A percentile compares a stretch with the other conserved stretches of the same genome.
These are phyloP conservation scores for Alviniconcha strummeri DNA, from an alignment of 2,888 invertebrate species.

Conservation along the genomic window DNA sequence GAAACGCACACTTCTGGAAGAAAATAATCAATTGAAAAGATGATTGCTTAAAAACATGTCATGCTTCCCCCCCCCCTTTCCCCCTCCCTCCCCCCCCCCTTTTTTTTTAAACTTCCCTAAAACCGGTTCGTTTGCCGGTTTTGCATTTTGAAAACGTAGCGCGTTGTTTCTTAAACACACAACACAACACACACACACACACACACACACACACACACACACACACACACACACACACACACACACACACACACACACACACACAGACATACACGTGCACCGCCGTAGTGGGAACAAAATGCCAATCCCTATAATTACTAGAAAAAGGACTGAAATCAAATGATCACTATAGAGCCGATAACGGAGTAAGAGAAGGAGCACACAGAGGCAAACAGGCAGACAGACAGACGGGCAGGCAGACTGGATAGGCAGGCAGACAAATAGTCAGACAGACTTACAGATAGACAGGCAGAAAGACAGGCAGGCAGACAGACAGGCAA, in stretches of 20 bases:
- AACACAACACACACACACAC: neutral
- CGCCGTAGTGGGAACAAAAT: neutral
- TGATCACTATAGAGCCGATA: neutral
- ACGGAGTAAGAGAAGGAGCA: neutral
- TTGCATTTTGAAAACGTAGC: neutral
- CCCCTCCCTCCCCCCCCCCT: no score
- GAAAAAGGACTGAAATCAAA: neutral
- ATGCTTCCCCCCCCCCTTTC: neutral
- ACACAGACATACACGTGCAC: neutral
- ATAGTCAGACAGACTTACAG: neutral
- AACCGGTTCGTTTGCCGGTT: neutral
- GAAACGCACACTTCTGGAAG: neutral
- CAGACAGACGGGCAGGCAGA: neutral
- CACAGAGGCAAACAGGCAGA: neutral
- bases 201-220: conserved; percentile 5
- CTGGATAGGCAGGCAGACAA: neutral
- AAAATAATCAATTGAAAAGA: neutral
- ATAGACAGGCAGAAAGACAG: no score
- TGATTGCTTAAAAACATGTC: neutral
- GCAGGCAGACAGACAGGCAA: no score
- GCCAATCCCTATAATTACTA: neutral
- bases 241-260: neutral
- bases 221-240: conserved; percentile 7
- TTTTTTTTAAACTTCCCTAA: neutral
- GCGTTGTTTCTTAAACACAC: neutral